phyloP scores from a whole-genome alignment of 2,113 vertebrate species.

The Rhombomys opimus region DNA sequence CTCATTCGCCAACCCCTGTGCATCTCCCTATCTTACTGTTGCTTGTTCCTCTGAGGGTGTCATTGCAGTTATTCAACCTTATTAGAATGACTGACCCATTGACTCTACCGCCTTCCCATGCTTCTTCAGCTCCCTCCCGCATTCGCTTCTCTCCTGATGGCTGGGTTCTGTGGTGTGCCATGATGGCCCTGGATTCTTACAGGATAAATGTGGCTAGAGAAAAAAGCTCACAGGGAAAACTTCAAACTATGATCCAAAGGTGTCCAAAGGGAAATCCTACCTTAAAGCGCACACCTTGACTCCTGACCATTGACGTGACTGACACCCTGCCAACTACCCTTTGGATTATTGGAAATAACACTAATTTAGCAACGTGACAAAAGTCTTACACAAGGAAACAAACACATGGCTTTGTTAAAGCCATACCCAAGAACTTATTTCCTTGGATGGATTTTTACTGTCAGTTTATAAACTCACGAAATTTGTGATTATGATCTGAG shows the following conservation, averaged over 20 bases:
- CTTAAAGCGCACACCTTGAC: not conserved
- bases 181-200: not conserved
- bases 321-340: not conserved
- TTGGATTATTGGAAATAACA: constrained; percentile 1
- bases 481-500: not conserved
- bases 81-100: not conserved
- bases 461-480: not conserved
- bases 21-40: not conserved
- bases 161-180: not conserved
- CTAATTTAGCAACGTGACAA: constrained; percentile 34
- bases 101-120: not conserved
- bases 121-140: not conserved
- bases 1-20: not conserved
- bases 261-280: not conserved
- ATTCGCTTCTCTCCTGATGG: not conserved
- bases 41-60: not conserved
- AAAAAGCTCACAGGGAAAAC: not conserved
- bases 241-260: constrained; percentile 11
- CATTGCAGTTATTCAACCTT: constrained; percentile 10
- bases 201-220: not conserved
- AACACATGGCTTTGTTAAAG: not conserved
- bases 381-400: not conserved
- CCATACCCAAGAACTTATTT: not conserved
- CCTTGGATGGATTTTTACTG: constrained; percentile 36
- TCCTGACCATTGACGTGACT: not conserved